Evolutionary conservation across 2,888 invertebrate species (phyloP).

Genomic region (Hipparchia sbordonii): DNA sequence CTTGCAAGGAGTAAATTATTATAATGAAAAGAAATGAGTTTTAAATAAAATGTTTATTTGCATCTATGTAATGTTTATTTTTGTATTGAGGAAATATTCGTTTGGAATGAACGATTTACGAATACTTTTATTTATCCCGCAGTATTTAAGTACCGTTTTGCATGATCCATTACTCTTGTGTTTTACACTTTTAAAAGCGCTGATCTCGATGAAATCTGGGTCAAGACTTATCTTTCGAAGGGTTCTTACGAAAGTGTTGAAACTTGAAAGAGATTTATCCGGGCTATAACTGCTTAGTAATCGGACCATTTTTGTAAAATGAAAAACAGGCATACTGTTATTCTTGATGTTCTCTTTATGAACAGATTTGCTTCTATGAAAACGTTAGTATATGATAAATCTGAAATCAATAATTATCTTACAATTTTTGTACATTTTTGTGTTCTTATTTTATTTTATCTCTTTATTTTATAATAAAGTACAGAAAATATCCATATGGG

Average conservation of each 20-base stretch:
- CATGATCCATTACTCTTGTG: constrained; percentile 5
- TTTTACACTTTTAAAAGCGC: constrained; percentile 22
- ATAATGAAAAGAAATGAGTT: too few species aligned
- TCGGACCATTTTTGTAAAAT: background rate
- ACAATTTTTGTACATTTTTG: too few species aligned
- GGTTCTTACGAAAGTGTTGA: constrained; percentile 17
- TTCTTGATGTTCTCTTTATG: background rate
- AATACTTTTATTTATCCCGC: background rate
- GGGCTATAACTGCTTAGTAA: constrained; percentile 4
- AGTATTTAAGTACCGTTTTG: constrained; percentile 2
- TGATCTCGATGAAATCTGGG: constrained; percentile 24
- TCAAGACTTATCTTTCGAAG: constrained; percentile 27
- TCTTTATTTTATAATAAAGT: too few species aligned
- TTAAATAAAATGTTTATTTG: too few species aligned
- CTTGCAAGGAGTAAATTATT: background rate
- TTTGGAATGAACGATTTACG: background rate
- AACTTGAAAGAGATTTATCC: constrained; percentile 15
- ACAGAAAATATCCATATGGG: too few species aligned
- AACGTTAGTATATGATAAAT: background rate
- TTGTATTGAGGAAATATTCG: background rate
- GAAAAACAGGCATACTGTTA: constrained; percentile 1
- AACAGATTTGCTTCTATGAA: background rate
- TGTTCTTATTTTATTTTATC: too few species aligned
- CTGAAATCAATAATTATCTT: background rate
- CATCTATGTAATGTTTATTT: background rate